Evolutionary conservation across 2,888 invertebrate genomes (phyloP).

Genomic region (Cerastis rubricosa): DNA sequence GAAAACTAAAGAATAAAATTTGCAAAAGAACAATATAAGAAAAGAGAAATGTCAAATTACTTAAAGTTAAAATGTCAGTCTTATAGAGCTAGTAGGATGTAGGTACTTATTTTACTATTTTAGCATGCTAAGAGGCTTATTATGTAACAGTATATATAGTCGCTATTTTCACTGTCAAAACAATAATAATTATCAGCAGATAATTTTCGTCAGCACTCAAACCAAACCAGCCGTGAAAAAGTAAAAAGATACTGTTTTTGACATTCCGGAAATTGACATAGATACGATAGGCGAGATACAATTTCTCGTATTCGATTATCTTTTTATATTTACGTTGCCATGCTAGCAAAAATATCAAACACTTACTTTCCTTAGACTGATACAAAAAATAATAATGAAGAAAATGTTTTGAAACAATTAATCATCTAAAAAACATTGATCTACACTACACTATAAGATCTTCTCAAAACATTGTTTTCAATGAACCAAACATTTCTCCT

Average conservation of each 20-base stretch:
- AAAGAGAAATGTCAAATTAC: too few species aligned
- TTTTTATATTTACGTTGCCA: not conserved
- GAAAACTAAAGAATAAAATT: too few species aligned
- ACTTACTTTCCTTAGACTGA: not conserved
- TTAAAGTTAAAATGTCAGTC: too few species aligned
- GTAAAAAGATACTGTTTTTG: conserved; percentile 29
- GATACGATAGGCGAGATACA: not conserved
- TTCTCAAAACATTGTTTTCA: not conserved
- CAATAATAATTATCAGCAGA: not conserved
- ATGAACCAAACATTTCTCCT: not conserved
- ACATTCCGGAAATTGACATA: conserved; percentile 50
- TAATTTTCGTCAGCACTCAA: conserved; percentile 38
- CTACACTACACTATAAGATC: not conserved
- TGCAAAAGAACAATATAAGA: too few species aligned
- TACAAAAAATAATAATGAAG: too few species aligned
- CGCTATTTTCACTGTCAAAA: not conserved
- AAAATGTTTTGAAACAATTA: not conserved
- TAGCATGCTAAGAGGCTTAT: not conserved
- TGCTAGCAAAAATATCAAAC: not conserved
- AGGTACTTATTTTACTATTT: too few species aligned
- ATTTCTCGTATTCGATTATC: not conserved
- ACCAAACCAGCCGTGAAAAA: not conserved
- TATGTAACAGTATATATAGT: not conserved
- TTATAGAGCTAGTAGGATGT: too few species aligned
- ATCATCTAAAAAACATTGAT: not conserved